These are phyloP conservation scores for Orthonevra nobilis DNA, from an alignment of 2,888 invertebrate genomes.

Conservation along the genomic window DNA sequence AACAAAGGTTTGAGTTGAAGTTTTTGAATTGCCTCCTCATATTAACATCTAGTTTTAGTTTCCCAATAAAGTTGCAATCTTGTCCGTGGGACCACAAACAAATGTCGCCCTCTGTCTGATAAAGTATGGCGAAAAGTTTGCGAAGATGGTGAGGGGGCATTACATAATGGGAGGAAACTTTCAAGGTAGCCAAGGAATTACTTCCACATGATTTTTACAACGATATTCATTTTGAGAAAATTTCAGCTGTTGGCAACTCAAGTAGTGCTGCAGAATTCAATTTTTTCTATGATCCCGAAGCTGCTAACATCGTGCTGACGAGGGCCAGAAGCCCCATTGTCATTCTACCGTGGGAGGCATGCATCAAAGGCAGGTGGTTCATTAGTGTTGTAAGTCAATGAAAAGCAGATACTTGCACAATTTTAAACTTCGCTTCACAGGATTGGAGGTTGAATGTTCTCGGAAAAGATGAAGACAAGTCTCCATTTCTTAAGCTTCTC, in stretches of 20 bases:
- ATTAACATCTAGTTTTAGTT: conserved; percentile 70
- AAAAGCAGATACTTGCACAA: no score
- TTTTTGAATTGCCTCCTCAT: not conserved
- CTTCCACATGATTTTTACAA: no score
- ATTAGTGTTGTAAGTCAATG: conserved; percentile 77
- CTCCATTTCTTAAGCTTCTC: conserved; percentile 79
- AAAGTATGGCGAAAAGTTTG: conserved; percentile 84
- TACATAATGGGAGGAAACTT: conserved; percentile 89
- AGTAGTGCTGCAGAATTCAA: conserved; percentile 87
- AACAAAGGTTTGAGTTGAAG: conserved; percentile 80
- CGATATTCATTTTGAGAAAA: no score
- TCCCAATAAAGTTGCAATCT: conserved; percentile 83
- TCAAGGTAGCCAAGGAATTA: conserved; percentile 83
- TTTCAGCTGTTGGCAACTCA: conserved; percentile 86
- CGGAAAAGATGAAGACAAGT: conserved; percentile 77
- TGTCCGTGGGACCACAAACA: conserved; percentile 88
- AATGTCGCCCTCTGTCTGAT: conserved; percentile 88
- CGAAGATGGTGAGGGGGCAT: conserved; percentile 84
- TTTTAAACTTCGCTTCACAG: conserved; percentile 78
- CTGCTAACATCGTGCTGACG: conserved; percentile 86
- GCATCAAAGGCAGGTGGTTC: conserved; percentile 76
- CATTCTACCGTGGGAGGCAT: conserved; percentile 87
- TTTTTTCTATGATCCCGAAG: conserved; percentile 88
- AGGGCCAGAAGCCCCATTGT: conserved; percentile 82
- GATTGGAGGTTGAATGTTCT: conserved; percentile 81